Evolutionary conservation across 2,888 invertebrate species (phyloP), one percentile per base, ranked within the genome.

Genomic region (Caenorhabditis becei): DNA sequence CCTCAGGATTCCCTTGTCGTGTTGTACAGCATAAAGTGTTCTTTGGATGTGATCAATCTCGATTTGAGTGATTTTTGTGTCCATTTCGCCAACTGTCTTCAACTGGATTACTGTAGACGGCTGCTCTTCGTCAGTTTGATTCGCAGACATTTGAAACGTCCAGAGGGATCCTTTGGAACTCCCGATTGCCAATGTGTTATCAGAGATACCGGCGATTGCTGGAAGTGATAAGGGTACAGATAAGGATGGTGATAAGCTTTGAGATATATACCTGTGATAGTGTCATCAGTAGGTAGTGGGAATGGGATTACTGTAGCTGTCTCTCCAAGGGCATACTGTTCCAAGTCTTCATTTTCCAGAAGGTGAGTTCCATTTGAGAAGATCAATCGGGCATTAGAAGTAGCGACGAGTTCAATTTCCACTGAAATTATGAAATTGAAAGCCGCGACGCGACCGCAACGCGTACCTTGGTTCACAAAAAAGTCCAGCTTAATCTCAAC

Each of bases 321-420:
- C 8, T 84, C 83, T 1, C 81, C 78, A 54, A 90, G 69, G 28
- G 85, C 77, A 69, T 84, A 89, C 54, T 90, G 87, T 67, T 89
- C 84, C 5, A 84, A 44, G 58, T 87, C 79, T 16, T 75, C 72
- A 56, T 84, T 56, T 54, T 83, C 77, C 4, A 89, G 56, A 14
- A 89, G 26, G 49, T 84, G 81, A 8, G 84, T 87, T 11, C 88
- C 88, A 53, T 89, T 89, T 7, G 88, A 83, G 53, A 89, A 86
- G 8, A 89, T 51, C 10, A 89, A 24, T 16, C 77, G 83, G n/a
- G 78, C 47, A n/a, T 63, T 51, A 1, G 63, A 72, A 28, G 51
- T 49, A 26, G 82, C 70, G 2, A 56, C 63, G 18, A 81, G 41
- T 41, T 80, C 75, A 2, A 63, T 49, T 70, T 80, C 80, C 10